Evolutionary conservation across 2,888 invertebrate species (phyloP).

Genomic region (Drosophila mulleri): DNA sequence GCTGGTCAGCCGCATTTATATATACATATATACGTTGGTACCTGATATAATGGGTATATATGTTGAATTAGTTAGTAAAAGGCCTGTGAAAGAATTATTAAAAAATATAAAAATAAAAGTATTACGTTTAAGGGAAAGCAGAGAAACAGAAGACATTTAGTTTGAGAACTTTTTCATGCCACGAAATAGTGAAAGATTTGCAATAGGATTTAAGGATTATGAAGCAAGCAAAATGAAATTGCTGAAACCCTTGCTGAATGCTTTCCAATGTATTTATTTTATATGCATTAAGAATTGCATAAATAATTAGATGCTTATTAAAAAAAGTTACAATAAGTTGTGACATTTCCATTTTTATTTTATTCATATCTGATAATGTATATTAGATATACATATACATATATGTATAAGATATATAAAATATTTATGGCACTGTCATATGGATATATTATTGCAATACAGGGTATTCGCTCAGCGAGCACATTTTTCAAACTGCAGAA

Average conservation of each 20-base stretch:
- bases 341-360: too few relatives aligned
- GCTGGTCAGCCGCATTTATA: slow-evolving; percentile 46
- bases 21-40: slow-evolving; percentile 15
- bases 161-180: not conserved
- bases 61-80: not conserved
- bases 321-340: too few relatives aligned
- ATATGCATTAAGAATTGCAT: too few relatives aligned
- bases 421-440: too few relatives aligned
- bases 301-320: too few relatives aligned
- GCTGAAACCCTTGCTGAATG: not conserved
- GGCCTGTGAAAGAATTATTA: not conserved
- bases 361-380: too few relatives aligned
- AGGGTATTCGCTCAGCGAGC: slow-evolving; percentile 19
- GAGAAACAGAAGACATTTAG: not conserved
- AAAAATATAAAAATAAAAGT: not conserved
- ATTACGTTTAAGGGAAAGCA: not conserved
- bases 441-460: not conserved
- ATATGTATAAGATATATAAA: too few relatives aligned
- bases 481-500: slow-evolving; percentile 12
- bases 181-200: not conserved
- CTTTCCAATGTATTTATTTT: too few relatives aligned
- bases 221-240: too few relatives aligned
- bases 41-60: slow-evolving; percentile 22
- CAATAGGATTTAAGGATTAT: not conserved
- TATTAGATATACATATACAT: too few relatives aligned